These are phyloP conservation scores for Ips nitidus DNA, from an alignment of 1,140 invertebrate genomes.

Conservation along the genomic window DNA sequence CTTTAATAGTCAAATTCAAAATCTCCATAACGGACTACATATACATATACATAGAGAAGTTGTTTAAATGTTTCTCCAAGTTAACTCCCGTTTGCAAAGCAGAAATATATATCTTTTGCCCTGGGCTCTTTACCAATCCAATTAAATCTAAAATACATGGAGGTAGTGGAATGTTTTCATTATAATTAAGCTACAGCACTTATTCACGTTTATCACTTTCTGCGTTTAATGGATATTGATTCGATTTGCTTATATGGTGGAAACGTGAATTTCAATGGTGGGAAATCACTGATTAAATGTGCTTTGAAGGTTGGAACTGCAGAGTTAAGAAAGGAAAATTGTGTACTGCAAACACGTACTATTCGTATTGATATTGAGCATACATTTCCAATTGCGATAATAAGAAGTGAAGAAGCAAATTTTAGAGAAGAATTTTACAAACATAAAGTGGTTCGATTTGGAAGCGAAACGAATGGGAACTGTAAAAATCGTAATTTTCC, in stretches of 20 bases:
- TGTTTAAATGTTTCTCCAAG: conserved; percentile 19
- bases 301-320: too few relatives aligned
- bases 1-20: too few relatives aligned
- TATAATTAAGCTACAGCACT: conserved; percentile 18
- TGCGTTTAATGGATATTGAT: conserved; percentile 11
- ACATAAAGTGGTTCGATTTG: conserved; percentile 15
- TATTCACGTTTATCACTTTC: conserved; percentile 20
- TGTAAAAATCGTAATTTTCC: conserved; percentile 27
- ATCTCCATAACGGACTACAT: too few relatives aligned
- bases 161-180: conserved; percentile 17
- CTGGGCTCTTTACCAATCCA: conserved; percentile 24
- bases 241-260: not conserved
- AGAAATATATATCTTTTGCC: conserved; percentile 30
- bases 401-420: not conserved
- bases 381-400: too few relatives aligned
- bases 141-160: conserved; percentile 29
- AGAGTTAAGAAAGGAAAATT: too few relatives aligned
- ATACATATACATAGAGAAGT: not conserved
- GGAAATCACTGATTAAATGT: too few relatives aligned
- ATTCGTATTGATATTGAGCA: too few relatives aligned
- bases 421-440: conserved; percentile 9
- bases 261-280: not conserved
- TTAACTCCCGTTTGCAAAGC: conserved; percentile 15
- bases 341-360: too few relatives aligned
- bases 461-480: conserved; percentile 14